Percentiles rank a stretch among this genome's conserved stretches.
phyloP scores from a whole-genome alignment of 2,113 vertebrate species.

The Hyaena hyaena region DNA sequence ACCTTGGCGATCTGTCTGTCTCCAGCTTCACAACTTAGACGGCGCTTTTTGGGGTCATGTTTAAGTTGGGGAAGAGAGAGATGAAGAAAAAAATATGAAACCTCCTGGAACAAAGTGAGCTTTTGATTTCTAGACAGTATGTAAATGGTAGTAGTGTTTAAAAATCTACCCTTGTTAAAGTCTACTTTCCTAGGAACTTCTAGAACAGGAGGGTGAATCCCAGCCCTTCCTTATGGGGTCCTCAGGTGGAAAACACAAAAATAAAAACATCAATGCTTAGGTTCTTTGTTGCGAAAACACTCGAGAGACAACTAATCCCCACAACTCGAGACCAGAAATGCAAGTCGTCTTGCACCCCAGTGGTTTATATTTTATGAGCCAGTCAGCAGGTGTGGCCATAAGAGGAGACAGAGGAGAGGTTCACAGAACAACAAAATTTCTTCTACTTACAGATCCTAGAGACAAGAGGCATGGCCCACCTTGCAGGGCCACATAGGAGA shows the following conservation, averaged over 20 bases:
- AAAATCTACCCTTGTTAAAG: slow-evolving; percentile 12
- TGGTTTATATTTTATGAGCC: not conserved
- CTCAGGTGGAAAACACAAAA: not conserved
- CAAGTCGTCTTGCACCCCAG: not conserved
- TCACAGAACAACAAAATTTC: not conserved
- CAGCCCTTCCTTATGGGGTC: not conserved
- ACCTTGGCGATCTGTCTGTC: slow-evolving; percentile 82
- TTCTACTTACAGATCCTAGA: not conserved
- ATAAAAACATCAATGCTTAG: not conserved
- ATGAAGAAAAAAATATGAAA: slow-evolving; percentile 81
- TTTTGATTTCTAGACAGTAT: slow-evolving; percentile 73
- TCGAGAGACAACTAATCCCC: not conserved
- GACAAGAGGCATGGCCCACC: not conserved
- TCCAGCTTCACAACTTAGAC: slow-evolving; percentile 84
- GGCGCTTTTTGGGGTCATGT: slow-evolving; percentile 80
- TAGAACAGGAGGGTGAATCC: not conserved
- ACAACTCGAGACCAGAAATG: not conserved
- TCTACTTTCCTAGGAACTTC: slow-evolving; percentile 7
- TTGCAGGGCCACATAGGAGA: not conserved
- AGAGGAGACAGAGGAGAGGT: not conserved
- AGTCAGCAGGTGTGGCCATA: not conserved
- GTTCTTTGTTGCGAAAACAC: not conserved
- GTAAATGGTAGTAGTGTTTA: slow-evolving; percentile 30
- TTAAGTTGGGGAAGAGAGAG: slow-evolving; percentile 83
- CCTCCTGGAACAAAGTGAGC: slow-evolving; percentile 78